Evolutionary conservation across 2,113 vertebrate species (phyloP), one percentile per base, ranked within the genome.

Genomic region (Athene cunicularia): DNA sequence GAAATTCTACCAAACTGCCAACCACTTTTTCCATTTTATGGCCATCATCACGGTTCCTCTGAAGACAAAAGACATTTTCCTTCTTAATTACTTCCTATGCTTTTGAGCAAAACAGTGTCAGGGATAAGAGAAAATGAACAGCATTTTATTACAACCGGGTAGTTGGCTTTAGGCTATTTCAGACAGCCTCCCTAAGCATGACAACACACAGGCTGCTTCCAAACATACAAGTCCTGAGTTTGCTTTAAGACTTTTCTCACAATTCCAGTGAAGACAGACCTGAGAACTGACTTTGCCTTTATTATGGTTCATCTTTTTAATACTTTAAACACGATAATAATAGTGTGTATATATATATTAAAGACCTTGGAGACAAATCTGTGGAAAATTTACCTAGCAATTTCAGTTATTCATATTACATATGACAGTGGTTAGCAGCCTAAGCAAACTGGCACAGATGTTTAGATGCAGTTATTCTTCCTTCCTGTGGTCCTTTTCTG

Each of bases 31-130:
- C 45, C 62, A 64, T 94, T 93, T 74, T 79, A 80, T 58, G 50
- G 53, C 33, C 53, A 68, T 73, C 47, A 90, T 28, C 49, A 12
- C 73, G 37, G 53, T 26, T 67, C 41, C 52, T 90, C 72, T 72
- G 81, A 87, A 91, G 70, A 80, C 45, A 39, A 85, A 96, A 95
- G 71, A 43, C 33, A n/a, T 58, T 93, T 90, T 87, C 43, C n/a
- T 85, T 81, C 95, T 68, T 92, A 96, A 88, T 90, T 94, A n/a
- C 14, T 90, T 90, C 52, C 39, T 64, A 8, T 58, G 17, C 37
- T 95, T 93, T 91, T 59, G 52, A 97, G 66, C 21, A 93, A 97
- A 94, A 85, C 23, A 63, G 32, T 47, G 15, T 49, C 43, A 72
- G 43, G 67, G 41, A 49, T 59, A 67, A 81, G 49, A 90, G 90